Evolutionary conservation across 2,113 vertebrate genomes (phyloP), one percentile per base, ranked within the genome.

Genomic region (Oncorhynchus gorbuscha): DNA sequence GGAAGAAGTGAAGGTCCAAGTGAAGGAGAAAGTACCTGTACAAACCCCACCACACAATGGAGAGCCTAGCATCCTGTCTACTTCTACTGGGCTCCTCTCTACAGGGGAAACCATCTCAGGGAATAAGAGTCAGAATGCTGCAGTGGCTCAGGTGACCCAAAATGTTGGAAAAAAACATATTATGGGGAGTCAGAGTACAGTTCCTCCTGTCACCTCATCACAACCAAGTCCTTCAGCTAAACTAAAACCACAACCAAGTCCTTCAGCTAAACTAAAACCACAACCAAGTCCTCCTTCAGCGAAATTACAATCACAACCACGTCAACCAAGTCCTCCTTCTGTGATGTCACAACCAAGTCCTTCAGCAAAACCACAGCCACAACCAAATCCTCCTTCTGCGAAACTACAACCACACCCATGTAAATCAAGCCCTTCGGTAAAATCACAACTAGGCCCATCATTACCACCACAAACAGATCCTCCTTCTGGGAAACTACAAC

Each of bases 31-130:
- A 11, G 13, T 18, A 18, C 51, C 12, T 55, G 51, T 18, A 1
- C 35, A 73, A 51, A 71, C 22, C 48, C 62, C 55, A 61, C 65
- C 64, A 79, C 26, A 85, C 66, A 80, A 58, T 59, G 66, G 81
- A 12, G 0, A 72, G 28, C 3, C 66, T 45, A 45, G 39, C 39
- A 45, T 45, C 4, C 49, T 48, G 8, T 59, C 4, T 16, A 1
- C n/a, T 7, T 26, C 26, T 18, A 11, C 68, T 77, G 26, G 78
- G 74, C 22, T 30, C 48, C 3, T 16, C 18, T 69, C 70, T 55
- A 20, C 73, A 65, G 48, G 2, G 30, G 35, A 8, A 5, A 39
- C 2, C 32, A 24, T 39, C 4, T 51, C 75, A 71, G 79, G 55
- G 72, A 45, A 69, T 18, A 55, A 74, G 48, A 48, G 1, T 8